Evolutionary conservation across 2,888 invertebrate species (phyloP), one percentile per base, ranked within the genome.

Genomic region (Ditylenchus weischeri): DNA sequence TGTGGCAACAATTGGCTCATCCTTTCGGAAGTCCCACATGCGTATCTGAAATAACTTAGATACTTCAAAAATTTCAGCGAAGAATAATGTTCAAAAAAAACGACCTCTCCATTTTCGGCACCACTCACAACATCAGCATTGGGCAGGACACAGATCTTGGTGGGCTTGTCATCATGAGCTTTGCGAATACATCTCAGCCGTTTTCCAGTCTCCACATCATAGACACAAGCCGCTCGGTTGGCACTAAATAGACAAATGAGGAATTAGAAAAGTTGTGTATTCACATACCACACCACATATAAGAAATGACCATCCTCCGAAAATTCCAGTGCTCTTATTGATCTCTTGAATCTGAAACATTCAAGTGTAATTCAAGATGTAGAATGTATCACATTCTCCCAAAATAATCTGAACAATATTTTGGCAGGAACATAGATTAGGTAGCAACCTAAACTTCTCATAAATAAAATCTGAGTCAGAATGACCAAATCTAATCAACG

Each of bases 31-130:
- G 68, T 79, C 77, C 77, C 78, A 79, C 38, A 76, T 75, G 57
- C 73, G 70, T 58, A 79, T 65, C 75, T 76, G 36, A 18, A 51
- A 19, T 13, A 35, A 15, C 15, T 21, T 4, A 47, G 48, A 23
- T 66, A 64, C 4, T 21, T 1, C 18, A 21, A 38, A 19, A 61
- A 47, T 21, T 19, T 10, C 1, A 8, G 13, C 7, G 11, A 36
- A 38, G 36, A 54, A n/a, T n/a, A n/a, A n/a, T n/a, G n/a, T n/a
- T n/a, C n/a, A n/a, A n/a, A n/a, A n/a, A n/a, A 47, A 35, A 23
- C n/a, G 8, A 74, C 78, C 66, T 76, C 70, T 62, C 79, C 79
- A 4, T 69, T 65, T 51, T 79, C 79, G 36, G 76, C 75, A 8
- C 74, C 78, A 1, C 76, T 77, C 4, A 75, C 77, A 43, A 78